These are phyloP conservation scores for Meteorus colon DNA, from an alignment of 2,888 invertebrate genomes.

Conservation along the genomic window DNA sequence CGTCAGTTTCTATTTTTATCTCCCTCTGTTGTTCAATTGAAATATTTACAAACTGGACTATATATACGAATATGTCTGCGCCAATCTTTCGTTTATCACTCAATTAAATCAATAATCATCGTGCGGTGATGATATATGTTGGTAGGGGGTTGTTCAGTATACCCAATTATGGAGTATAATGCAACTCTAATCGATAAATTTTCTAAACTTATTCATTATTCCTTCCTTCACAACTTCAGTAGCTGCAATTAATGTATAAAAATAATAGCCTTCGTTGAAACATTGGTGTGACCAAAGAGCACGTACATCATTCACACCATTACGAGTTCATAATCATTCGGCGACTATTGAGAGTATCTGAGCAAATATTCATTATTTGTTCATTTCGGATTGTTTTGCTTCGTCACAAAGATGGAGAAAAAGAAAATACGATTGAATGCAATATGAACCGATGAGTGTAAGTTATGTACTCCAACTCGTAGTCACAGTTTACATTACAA, in stretches of 20 bases:
- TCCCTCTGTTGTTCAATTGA: slow-evolving; percentile 28
- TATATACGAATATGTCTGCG: slow-evolving; percentile 41
- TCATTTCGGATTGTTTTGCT: slow-evolving; percentile 23
- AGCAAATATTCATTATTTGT: slow-evolving; percentile 57
- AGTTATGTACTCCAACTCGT: slow-evolving; percentile 24
- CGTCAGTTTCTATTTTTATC: slow-evolving; percentile 30
- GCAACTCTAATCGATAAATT: slow-evolving; percentile 29
- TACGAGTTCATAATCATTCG: slow-evolving; percentile 51
- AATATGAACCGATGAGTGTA: slow-evolving; percentile 39
- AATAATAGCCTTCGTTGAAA: slow-evolving; percentile 69
- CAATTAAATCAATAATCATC: slow-evolving; percentile 45
- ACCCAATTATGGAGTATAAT: background rate
- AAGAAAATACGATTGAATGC: slow-evolving; percentile 22
- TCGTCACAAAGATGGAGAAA: background rate
- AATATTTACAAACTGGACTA: slow-evolving; percentile 47
- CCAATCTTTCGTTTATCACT: slow-evolving; percentile 41
- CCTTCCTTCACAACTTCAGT: slow-evolving; percentile 42
- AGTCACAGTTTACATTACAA: slow-evolving; percentile 19
- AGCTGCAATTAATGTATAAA: slow-evolving; percentile 61
- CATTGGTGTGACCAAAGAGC: slow-evolving; percentile 41
- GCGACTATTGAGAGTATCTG: slow-evolving; percentile 58
- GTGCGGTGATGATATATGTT: slow-evolving; percentile 50
- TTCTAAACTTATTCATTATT: slow-evolving; percentile 31
- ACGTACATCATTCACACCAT: slow-evolving; percentile 39
- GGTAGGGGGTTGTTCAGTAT: background rate